phyloP scores from a whole-genome alignment of 2,797 vertebrate species.

The Natrix natrix region DNA sequence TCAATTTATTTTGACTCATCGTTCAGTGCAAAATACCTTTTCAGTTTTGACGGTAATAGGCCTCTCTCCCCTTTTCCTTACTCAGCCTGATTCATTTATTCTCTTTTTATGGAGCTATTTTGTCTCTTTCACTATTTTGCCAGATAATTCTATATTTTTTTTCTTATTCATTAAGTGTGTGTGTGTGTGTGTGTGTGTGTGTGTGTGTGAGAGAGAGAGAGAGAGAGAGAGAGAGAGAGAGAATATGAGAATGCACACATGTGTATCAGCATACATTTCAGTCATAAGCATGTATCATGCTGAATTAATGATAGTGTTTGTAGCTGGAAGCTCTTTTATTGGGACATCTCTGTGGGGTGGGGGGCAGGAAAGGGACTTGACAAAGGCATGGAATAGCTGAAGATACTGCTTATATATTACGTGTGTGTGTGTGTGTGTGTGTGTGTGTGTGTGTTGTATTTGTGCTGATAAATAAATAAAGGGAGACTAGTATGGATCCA shows the following conservation, averaged over 20 bases:
- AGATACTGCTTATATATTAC: neutral
- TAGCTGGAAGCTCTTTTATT: neutral
- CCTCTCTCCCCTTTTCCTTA: neutral
- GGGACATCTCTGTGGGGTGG: neutral
- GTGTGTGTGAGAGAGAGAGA: too few species aligned
- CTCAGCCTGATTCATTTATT: neutral
- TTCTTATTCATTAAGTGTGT: conserved; percentile 10
- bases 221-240: too few species aligned
- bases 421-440: too few species aligned
- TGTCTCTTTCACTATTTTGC: neutral
- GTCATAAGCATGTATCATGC: neutral
- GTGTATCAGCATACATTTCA: conserved; percentile 3
- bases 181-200: neutral
- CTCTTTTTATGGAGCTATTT: neutral
- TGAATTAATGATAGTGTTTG: conserved; percentile 17
- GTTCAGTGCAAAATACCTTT: neutral
- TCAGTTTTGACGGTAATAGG: neutral
- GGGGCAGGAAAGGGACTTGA: neutral
- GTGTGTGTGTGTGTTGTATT: too few species aligned
- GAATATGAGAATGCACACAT: too few species aligned
- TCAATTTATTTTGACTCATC: neutral
- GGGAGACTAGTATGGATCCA: too few species aligned
- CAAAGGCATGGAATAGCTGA: conserved; percentile 1
- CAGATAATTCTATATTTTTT: conserved; percentile 26
- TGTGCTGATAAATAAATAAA: too few species aligned